A percentile compares a stretch with the other conserved stretches of the same genome.
These are phyloP conservation scores for Hydropotes inermis DNA, from an alignment of 2,113 vertebrate genomes.

Conservation along the genomic window DNA sequence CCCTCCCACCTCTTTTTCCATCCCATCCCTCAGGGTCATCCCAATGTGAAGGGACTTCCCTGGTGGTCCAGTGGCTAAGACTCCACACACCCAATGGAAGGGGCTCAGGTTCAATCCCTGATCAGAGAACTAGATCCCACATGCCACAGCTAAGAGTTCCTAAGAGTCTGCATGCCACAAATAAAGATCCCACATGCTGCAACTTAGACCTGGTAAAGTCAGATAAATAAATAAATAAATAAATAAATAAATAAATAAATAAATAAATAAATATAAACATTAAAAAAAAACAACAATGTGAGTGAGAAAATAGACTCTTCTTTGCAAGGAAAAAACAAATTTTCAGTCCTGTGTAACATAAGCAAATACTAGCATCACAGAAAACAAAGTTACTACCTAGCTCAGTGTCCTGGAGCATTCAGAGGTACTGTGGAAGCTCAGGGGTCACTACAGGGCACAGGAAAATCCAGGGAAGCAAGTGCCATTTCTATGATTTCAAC, in stretches of 20 bases:
- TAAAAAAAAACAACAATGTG: not conserved
- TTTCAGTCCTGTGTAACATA: not conserved
- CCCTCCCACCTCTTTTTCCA: not conserved
- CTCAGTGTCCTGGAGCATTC: not conserved
- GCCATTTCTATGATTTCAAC: not conserved
- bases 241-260: not conserved
- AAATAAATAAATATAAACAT: not conserved
- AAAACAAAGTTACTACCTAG: not conserved
- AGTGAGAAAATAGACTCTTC: not conserved
- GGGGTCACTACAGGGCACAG: not conserved
- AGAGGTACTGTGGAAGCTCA: not conserved
- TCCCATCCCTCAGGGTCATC: not conserved
- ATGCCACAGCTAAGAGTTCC: not conserved
- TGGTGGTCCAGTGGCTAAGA: not conserved
- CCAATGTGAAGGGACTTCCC: not conserved
- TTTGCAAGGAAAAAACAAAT: not conserved
- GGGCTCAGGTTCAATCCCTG: not conserved
- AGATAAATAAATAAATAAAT: not conserved
- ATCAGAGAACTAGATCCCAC: not conserved
- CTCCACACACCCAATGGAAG: not conserved
- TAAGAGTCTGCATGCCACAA: not conserved
- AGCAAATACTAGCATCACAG: not conserved
- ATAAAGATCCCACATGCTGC: not conserved
- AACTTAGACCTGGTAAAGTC: not conserved
- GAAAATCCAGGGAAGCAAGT: not conserved